Percentiles rank a stretch among this genome's conserved stretches.
These are phyloP conservation scores for Mythimna pallens DNA, from an alignment of 2,888 invertebrate genomes.

Conservation along the genomic window DNA sequence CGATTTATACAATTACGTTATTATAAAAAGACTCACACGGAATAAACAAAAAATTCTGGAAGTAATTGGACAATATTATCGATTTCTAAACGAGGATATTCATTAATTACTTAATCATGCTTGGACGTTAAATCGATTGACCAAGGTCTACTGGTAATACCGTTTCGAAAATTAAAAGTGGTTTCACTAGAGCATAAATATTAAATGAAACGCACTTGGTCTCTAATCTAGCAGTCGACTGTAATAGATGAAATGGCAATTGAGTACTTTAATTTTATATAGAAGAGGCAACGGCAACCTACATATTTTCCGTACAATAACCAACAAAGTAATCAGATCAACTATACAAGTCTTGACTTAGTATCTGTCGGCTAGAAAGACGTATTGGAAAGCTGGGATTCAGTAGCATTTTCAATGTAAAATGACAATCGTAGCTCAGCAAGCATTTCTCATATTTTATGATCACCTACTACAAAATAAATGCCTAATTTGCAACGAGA, in stretches of 20 bases:
- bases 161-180: constrained; percentile 24
- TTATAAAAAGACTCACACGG: not conserved
- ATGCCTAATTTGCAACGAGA: constrained; percentile 11
- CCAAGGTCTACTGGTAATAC: constrained; percentile 43
- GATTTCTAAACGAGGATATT: constrained; percentile 54
- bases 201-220: not conserved
- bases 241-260: not conserved
- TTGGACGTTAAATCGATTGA: constrained; percentile 49
- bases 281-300: not conserved
- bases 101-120: constrained; percentile 45
- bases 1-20: not conserved
- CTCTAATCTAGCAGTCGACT: not conserved
- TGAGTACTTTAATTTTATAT: not conserved
- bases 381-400: not conserved
- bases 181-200: constrained; percentile 16
- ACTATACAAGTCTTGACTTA: constrained; percentile 2
- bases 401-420: constrained; percentile 1
- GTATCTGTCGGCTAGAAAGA: not conserved
- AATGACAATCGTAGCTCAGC: not conserved
- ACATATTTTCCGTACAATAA: not conserved
- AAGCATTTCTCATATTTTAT: constrained; percentile 4
- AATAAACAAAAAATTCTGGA: not conserved
- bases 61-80: constrained; percentile 29
- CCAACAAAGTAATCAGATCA: not conserved
- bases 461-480: not conserved